Evolutionary conservation across 2,888 invertebrate species (phyloP).

Genomic region (Drosophila trichaetosa): DNA sequence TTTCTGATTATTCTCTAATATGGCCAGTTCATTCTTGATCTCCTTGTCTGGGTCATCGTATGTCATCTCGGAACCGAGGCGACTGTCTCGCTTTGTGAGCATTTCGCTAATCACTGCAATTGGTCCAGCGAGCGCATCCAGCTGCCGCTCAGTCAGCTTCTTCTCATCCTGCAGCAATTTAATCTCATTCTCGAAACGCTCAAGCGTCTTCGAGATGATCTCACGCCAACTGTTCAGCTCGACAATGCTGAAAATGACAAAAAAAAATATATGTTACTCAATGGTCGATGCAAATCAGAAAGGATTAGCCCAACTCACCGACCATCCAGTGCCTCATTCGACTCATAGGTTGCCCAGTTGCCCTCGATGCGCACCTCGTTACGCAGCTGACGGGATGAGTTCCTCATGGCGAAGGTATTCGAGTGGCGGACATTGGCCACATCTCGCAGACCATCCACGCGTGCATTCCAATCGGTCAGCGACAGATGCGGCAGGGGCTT

Average conservation of each 20-base stretch:
- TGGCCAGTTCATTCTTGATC: conserved; percentile 91
- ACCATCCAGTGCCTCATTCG: conserved; percentile 90
- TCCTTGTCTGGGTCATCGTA: conserved; percentile 92
- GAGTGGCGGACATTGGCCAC: conserved; percentile 88
- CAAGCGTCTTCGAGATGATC: conserved; percentile 86
- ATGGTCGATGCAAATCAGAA: background rate
- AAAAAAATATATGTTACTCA: background rate
- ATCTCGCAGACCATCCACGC: conserved; percentile 89
- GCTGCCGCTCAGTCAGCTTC: conserved; percentile 89
- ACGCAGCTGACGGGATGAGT: conserved; percentile 89
- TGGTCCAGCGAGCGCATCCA: conserved; percentile 89
- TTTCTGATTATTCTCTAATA: conserved; percentile 90
- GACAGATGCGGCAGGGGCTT: conserved; percentile 90
- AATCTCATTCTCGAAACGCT: conserved; percentile 89
- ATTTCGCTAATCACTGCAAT: conserved; percentile 90
- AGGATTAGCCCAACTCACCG: conserved; percentile 82
- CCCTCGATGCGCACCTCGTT: conserved; percentile 91
- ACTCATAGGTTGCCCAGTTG: conserved; percentile 92
- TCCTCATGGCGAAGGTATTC: conserved; percentile 90
- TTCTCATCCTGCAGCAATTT: conserved; percentile 89
- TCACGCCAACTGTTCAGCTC: conserved; percentile 87
- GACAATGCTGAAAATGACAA: conserved; percentile 84
- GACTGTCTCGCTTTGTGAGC: conserved; percentile 90
- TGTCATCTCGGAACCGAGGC: conserved; percentile 90
- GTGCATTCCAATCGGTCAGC: conserved; percentile 90